phyloP scores from a whole-genome alignment of 35 echinoderm and acorn worm species.

The Stichopus chloronotus region DNA sequence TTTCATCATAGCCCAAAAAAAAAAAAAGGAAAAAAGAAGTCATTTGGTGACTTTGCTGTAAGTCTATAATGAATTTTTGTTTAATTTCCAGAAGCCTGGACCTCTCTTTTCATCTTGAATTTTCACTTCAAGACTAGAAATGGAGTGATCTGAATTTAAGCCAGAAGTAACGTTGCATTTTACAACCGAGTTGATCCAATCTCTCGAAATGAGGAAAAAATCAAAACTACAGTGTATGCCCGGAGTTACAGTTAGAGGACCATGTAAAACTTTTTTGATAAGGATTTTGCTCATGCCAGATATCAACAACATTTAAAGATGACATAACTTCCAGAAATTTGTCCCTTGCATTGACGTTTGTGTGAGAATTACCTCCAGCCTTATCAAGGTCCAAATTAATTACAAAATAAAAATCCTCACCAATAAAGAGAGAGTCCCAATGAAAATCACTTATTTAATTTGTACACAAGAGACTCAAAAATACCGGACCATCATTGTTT shows the following conservation, averaged over 20 bases:
- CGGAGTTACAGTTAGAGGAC: neutral
- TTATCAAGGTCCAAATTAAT: conserved; percentile 15
- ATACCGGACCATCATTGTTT: neutral
- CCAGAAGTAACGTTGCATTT: neutral
- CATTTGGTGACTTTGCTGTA: too few relatives aligned
- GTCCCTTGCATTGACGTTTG: neutral
- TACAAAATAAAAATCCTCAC: conserved; percentile 7
- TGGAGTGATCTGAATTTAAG: conserved; percentile 6
- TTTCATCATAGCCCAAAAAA: neutral
- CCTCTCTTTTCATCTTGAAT: neutral
- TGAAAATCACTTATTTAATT: neutral
- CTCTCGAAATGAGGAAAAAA: conserved; percentile 1
- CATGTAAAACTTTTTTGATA: neutral
- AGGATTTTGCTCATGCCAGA: neutral
- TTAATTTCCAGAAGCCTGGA: neutral
- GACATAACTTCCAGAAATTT: neutral
- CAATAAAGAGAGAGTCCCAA: conserved; percentile 6
- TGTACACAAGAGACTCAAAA: neutral
- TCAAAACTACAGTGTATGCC: neutral
- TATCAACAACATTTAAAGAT: neutral
- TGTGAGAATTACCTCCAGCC: too few relatives aligned
- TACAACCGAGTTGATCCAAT: neutral
- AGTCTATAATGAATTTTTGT: too few relatives aligned
- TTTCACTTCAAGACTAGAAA: neutral
- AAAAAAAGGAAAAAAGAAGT: too few relatives aligned